Percentiles rank a stretch among this genome's conserved stretches.
Conservation (phyloP, 2,113 vertebrate species). For the Chroicocephalus ridibundus region DNA sequence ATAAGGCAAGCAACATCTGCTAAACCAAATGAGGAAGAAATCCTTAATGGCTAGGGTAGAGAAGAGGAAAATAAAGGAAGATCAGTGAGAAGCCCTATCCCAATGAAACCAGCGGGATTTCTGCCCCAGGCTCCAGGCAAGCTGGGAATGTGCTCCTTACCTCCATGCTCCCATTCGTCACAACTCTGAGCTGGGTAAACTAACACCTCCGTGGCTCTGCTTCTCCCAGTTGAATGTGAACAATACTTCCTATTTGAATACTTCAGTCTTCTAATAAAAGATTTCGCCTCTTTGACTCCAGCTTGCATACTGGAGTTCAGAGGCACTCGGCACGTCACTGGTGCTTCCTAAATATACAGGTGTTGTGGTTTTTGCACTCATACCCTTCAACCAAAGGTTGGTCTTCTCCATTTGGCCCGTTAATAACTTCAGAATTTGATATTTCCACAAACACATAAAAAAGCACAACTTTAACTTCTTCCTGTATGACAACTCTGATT, state of each 20-base stretch:
- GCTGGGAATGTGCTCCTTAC: background rate
- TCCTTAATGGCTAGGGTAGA: background rate
- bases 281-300: background rate
- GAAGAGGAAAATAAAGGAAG: background rate
- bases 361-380: accelerated
- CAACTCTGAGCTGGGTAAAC: background rate
- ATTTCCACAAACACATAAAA: background rate
- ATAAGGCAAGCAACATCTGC: constrained; percentile 37
- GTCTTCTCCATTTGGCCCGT: background rate
- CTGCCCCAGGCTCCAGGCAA: background rate
- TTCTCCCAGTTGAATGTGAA: background rate
- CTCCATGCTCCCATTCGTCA: background rate
- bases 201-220: background rate
- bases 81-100: background rate
- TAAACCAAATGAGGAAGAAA: constrained; percentile 15
- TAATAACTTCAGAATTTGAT: background rate
- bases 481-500: background rate
- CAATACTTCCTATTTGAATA: background rate
- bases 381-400: background rate
- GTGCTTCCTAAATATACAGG: background rate
- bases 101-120: background rate
- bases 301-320: background rate
- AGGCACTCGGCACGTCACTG: background rate
- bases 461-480: background rate
- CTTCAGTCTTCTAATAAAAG: background rate